phyloP scores from a whole-genome alignment of 2,797 vertebrate species.

The Sebastolobus altivelis region DNA sequence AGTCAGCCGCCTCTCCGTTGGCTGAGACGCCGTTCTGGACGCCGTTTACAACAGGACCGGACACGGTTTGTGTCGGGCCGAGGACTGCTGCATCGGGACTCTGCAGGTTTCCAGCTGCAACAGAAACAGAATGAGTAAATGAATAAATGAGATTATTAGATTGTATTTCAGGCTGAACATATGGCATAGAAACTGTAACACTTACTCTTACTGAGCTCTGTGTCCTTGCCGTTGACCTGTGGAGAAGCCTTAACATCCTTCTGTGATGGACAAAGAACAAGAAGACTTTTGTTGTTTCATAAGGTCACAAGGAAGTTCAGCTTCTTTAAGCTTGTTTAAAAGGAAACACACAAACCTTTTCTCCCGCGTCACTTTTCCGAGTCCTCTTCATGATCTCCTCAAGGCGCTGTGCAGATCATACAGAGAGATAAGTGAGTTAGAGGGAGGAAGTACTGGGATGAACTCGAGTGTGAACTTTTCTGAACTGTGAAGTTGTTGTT shows the following conservation, averaged over 20 bases:
- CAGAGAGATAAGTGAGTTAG: conserved; percentile 12
- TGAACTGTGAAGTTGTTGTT: neutral
- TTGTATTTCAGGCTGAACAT: neutral
- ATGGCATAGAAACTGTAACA: neutral
- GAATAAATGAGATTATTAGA: neutral
- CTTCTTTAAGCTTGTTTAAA: neutral
- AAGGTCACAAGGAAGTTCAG: neutral
- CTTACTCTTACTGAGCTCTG: conserved; percentile 63
- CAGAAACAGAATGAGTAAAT: conserved; percentile 1
- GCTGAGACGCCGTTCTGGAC: conserved; percentile 92
- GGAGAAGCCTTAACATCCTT: conserved; percentile 78
- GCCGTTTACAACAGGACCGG: conserved; percentile 86
- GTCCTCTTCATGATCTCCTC: conserved; percentile 99
- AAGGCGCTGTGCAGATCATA: conserved; percentile 87
- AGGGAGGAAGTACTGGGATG: neutral
- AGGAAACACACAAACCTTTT: conserved; percentile 84
- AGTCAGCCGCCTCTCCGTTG: conserved; percentile 80
- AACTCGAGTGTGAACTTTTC: neutral
- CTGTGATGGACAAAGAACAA: conserved; percentile 64
- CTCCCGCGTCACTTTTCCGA: conserved; percentile 89
- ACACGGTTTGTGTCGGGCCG: conserved; percentile 56
- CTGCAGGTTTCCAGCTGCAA: conserved; percentile 64
- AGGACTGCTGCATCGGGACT: conserved; percentile 41
- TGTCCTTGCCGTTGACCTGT: conserved; percentile 79
- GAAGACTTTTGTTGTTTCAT: conserved; percentile 17